Percentiles rank a stretch among this genome's conserved stretches.
These are phyloP conservation scores for Chroicocephalus ridibundus DNA, from an alignment of 2,113 vertebrate genomes.

Conservation along the genomic window DNA sequence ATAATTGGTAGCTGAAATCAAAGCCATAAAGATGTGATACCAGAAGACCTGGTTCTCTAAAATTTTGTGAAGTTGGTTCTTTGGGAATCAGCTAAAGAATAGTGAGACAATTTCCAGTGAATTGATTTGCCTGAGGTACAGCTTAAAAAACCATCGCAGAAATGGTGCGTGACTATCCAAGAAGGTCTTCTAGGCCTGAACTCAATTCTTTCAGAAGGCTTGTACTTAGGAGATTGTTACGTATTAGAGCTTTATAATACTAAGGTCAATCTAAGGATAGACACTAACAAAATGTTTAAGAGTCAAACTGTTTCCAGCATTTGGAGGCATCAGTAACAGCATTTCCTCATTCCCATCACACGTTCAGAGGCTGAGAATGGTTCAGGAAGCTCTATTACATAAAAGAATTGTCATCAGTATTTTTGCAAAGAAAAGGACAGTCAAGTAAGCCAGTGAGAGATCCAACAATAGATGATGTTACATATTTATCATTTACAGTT, in stretches of 20 bases:
- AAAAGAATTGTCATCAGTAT: neutral
- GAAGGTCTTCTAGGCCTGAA: neutral
- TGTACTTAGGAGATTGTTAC: neutral
- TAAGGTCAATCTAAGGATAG: neutral
- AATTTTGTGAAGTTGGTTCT: neutral
- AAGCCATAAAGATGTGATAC: neutral
- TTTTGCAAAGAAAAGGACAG: neutral
- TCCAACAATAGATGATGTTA: neutral
- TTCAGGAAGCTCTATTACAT: neutral
- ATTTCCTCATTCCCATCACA: neutral
- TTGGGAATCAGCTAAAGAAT: neutral
- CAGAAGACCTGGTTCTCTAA: neutral
- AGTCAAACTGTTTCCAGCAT: neutral
- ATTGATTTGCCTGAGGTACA: neutral
- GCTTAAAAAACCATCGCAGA: neutral
- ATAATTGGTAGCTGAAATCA: neutral
- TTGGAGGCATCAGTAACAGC: neutral
- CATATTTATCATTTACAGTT: neutral
- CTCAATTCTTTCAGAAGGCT: neutral
- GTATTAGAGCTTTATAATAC: neutral
- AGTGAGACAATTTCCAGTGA: neutral
- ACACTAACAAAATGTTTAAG: neutral
- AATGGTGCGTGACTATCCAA: neutral
- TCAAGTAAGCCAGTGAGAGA: neutral
- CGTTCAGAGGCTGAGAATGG: neutral